Evolutionary conservation across 1,140 invertebrate species (phyloP).

Genomic region (Dendroctonus ponderosae): DNA sequence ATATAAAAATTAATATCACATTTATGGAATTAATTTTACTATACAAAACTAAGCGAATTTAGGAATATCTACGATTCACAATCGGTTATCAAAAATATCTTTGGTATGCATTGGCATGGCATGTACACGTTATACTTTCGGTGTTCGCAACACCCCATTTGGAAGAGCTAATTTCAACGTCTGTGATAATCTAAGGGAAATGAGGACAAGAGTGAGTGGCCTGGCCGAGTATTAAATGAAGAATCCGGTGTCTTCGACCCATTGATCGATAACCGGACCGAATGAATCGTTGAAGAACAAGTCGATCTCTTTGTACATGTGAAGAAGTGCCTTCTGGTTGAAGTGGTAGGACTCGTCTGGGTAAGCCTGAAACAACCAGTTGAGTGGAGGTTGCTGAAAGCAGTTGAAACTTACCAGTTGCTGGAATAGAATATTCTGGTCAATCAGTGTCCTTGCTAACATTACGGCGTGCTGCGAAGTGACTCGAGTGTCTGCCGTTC

Average conservation of each 20-base stretch:
- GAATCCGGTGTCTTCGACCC: slow-evolving; percentile 55
- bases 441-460: slow-evolving; percentile 72
- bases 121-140: slow-evolving; percentile 5
- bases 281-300: slow-evolving; percentile 83
- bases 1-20: slow-evolving; percentile 10
- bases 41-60: slow-evolving; percentile 2
- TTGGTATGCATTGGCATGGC: slow-evolving; percentile 13
- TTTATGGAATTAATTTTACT: slow-evolving; percentile 12
- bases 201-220: not conserved
- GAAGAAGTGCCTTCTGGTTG: slow-evolving; percentile 61
- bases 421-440: slow-evolving; percentile 71
- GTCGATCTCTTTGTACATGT: slow-evolving; percentile 80
- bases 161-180: slow-evolving; percentile 16
- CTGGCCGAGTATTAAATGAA: slow-evolving; percentile 42
- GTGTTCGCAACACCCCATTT: slow-evolving; percentile 6
- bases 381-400: not conserved
- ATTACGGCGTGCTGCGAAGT: slow-evolving; percentile 82
- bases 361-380: slow-evolving; percentile 64
- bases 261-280: slow-evolving; percentile 68
- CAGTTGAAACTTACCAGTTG: slow-evolving; percentile 63
- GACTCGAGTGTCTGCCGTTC: slow-evolving; percentile 76
- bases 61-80: slow-evolving; percentile 3
- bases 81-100: slow-evolving; percentile 24
- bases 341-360: slow-evolving; percentile 80
- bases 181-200: not conserved